Conservation (phyloP, 2,888 invertebrate species). For the Calameuta idolon region DNA sequence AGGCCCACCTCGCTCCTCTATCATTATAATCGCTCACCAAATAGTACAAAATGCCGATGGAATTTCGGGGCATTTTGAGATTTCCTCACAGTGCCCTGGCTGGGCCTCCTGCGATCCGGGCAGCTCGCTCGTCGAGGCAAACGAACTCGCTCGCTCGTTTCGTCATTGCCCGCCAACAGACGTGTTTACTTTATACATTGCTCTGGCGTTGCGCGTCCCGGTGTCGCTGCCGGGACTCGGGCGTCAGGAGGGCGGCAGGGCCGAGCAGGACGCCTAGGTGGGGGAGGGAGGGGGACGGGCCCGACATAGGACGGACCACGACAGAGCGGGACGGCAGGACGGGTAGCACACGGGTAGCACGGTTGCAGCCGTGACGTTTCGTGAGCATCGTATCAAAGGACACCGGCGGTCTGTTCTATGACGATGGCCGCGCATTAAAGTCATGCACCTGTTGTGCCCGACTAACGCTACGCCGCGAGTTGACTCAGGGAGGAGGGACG, state of each 20-base stretch:
- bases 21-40: slow-evolving; percentile 40
- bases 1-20: slow-evolving; percentile 30
- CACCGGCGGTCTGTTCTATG: slow-evolving; percentile 39
- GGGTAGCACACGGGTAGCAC: too few species aligned
- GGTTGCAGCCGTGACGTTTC: not conserved
- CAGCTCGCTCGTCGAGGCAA: not conserved
- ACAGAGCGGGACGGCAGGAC: too few species aligned
- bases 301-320: too few species aligned
- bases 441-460: slow-evolving; percentile 54
- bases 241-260: too few species aligned
- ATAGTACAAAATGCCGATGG: slow-evolving; percentile 28
- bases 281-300: too few species aligned
- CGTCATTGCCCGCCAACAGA: too few species aligned
- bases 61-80: slow-evolving; percentile 30
- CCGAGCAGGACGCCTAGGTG: too few species aligned
- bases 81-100: slow-evolving; percentile 8
- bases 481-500: slow-evolving; percentile 5
- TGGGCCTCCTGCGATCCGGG: not conserved
- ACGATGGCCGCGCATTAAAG: slow-evolving; percentile 51
- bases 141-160: too few species aligned
- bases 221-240: too few species aligned
- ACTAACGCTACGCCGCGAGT: slow-evolving; percentile 18
- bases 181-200: too few species aligned
- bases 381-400: slow-evolving; percentile 34
- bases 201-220: too few species aligned